These are phyloP conservation scores for Pomacea canaliculata DNA, from an alignment of 2,888 invertebrate species.

Conservation along the genomic window DNA sequence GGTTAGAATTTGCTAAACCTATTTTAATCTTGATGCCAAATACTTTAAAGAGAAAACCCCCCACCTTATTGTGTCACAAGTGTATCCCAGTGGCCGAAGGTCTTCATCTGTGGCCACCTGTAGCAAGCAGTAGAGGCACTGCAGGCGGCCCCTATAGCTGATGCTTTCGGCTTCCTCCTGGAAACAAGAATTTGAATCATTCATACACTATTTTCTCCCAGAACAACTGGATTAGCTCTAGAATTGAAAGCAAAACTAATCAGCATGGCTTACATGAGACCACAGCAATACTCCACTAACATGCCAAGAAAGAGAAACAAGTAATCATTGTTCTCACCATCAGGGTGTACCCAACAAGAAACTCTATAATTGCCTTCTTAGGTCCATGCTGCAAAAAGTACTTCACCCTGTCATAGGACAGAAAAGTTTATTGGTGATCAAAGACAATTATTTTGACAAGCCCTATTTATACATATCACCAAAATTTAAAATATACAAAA, in stretches of 20 bases:
- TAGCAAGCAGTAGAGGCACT: conserved; percentile 56
- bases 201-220: too few relatives aligned
- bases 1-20: too few relatives aligned
- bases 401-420: conserved; percentile 43
- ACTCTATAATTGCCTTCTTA: conserved; percentile 35
- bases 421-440: conserved; percentile 3
- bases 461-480: too few relatives aligned
- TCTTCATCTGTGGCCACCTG: conserved; percentile 46
- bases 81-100: conserved; percentile 30
- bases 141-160: conserved; percentile 44
- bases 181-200: not conserved
- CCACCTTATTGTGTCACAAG: conserved; percentile 8
- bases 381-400: conserved; percentile 48
- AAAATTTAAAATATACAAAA: too few relatives aligned
- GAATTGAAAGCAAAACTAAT: too few relatives aligned
- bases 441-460: not conserved
- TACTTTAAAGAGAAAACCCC: not conserved
- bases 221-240: too few relatives aligned
- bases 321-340: not conserved
- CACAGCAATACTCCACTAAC: too few relatives aligned
- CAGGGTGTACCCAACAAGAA: conserved; percentile 8
- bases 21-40: too few relatives aligned
- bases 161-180: conserved; percentile 24
- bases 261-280: too few relatives aligned
- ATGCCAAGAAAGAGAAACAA: too few relatives aligned